Base-by-base conservation (phyloP, 2,113 vertebrate genomes). In the Calidris pugnax region DNA sequence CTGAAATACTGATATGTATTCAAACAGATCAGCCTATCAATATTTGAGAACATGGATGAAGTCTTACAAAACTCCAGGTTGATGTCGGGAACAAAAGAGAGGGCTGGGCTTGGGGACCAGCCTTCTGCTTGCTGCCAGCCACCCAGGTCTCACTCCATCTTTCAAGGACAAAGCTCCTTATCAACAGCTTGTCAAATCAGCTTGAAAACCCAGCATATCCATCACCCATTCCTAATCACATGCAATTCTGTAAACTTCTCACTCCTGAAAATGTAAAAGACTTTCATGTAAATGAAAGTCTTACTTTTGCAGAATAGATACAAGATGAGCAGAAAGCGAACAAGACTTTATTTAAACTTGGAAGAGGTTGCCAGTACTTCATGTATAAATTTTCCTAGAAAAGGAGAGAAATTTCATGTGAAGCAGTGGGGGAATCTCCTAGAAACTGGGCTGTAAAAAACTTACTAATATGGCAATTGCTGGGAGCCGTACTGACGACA, bases 381-480 rank as follows among this genome's bases (percentile, higher is more conserved):
- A 59, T 5, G 41, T 12, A 55, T 3, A 56, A 18, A 17, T 50
- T 79, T 69, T 57, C 80, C 60, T 74, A 47, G 47, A 67, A 86
- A 73, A 86, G 5, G n/a, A 64, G 28, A 5, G 26, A 27, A 28
- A 83, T 72, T 63, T 85, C 62, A 51, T 9, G 47, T 15, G 57
- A 93, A 88, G 56, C 28, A 67, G 8, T 7, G 9, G 9, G 75
- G 19, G 4, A 62, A 56, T 10, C 64, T 80, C 59, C 63, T 33
- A 60, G 63, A 83, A 95, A 77, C 28, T 32, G 37, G 32, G 37
- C 43, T 19, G 35, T 60, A 14, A 94, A 50, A 79, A 73, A 72
- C 19, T 82, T 16, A 32, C 3, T 26, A 74, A 39, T 7, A 32
- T 0, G 1, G 30, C 4, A 71, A 7, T 30, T 35, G 24, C 41